A percentile compares a stretch with the other conserved stretches of the same genome.
These are phyloP conservation scores for Drosophila birchii DNA, from an alignment of 2,888 invertebrate genomes.

Conservation along the genomic window DNA sequence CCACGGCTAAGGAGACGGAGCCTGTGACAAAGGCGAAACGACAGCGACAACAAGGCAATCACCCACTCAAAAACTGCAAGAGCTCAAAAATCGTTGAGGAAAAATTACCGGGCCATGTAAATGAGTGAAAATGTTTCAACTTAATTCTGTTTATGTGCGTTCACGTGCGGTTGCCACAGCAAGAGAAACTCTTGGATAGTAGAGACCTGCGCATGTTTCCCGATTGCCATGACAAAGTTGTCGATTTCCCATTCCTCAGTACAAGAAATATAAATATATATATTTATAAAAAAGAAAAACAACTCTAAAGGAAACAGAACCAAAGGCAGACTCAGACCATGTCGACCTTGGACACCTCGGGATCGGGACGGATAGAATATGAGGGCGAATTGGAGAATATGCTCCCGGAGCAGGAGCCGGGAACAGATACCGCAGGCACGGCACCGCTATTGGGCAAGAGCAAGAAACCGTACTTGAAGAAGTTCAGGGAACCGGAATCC, in stretches of 20 bases:
- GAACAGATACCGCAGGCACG: not conserved
- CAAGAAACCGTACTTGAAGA: constrained; percentile 52
- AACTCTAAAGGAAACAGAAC: constrained; percentile 1
- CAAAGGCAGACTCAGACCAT: constrained; percentile 1
- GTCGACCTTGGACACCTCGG: constrained; percentile 1
- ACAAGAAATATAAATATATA: constrained; percentile 3
- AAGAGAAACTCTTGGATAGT: constrained; percentile 11
- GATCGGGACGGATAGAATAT: not conserved
- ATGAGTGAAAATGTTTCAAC: constrained; percentile 77
- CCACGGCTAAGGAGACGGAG: constrained; percentile 16
- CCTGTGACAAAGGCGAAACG: constrained; percentile 22
- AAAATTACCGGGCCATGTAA: constrained; percentile 72
- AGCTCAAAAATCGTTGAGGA: constrained; percentile 73
- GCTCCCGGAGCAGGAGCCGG: constrained; percentile 14
- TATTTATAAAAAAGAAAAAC: constrained; percentile 12
- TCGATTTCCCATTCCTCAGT: constrained; percentile 10
- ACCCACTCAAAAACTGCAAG: constrained; percentile 67
- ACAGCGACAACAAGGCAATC: constrained; percentile 65
- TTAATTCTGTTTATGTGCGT: constrained; percentile 67
- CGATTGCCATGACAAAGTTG: constrained; percentile 47
- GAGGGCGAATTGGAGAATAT: not conserved
- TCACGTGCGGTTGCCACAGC: constrained; percentile 45
- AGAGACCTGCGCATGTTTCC: constrained; percentile 33
- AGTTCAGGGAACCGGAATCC: constrained; percentile 68
- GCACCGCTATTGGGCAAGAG: not conserved